These are phyloP conservation scores for Diloba caeruleocephala DNA, from an alignment of 2,888 invertebrate species.

Conservation along the genomic window DNA sequence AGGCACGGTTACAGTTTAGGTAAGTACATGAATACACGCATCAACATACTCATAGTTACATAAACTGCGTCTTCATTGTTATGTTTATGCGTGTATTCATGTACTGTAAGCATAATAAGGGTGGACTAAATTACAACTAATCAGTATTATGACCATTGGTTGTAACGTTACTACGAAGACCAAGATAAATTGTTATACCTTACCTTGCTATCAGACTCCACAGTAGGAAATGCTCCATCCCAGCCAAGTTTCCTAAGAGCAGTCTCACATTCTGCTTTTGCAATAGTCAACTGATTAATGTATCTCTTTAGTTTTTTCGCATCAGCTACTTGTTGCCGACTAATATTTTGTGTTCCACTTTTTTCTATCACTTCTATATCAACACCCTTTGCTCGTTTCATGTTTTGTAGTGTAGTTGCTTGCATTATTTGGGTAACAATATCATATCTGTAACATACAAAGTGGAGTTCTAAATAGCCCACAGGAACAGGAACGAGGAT, in stretches of 20 bases:
- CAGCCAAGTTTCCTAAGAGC: conserved; percentile 93
- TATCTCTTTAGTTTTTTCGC: conserved; percentile 95
- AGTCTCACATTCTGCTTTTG: conserved; percentile 94
- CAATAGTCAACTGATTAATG: conserved; percentile 94
- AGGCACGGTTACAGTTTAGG: too few relatives aligned
- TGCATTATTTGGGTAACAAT: conserved; percentile 98
- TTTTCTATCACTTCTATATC: conserved; percentile 90
- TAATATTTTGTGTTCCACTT: conserved; percentile 86
- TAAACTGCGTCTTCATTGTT: too few relatives aligned
- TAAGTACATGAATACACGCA: too few relatives aligned
- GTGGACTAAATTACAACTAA: too few relatives aligned
- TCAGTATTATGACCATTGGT: too few relatives aligned
- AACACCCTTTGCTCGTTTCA: conserved; percentile 95
- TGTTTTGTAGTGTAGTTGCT: conserved; percentile 96
- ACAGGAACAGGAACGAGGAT: too few relatives aligned
- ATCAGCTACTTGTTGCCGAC: conserved; percentile 94
- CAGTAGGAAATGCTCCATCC: conserved; percentile 92
- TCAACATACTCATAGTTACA: too few relatives aligned
- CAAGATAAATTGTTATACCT: too few relatives aligned
- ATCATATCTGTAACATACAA: conserved; percentile 92
- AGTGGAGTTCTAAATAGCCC: too few relatives aligned
- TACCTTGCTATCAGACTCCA: conserved; percentile 84
- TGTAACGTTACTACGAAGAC: too few relatives aligned
- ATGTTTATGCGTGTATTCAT: too few relatives aligned
- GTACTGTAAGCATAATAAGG: too few relatives aligned